These are phyloP conservation scores for Trichogramma evanescens DNA, from an alignment of 2,888 invertebrate species.

Conservation along the genomic window DNA sequence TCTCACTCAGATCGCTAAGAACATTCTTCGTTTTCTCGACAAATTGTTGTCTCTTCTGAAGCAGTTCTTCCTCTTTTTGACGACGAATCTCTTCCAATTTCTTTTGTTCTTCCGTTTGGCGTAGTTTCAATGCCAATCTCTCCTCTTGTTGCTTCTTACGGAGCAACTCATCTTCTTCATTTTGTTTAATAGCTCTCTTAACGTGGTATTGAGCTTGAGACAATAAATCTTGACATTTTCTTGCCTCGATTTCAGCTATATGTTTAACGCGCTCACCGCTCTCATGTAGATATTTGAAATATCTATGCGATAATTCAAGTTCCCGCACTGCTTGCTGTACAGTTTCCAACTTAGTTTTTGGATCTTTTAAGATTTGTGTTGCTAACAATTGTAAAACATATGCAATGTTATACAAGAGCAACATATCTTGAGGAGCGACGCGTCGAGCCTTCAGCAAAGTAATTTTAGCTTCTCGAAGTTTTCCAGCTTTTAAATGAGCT, in stretches of 20 bases:
- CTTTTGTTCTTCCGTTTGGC: constrained; percentile 64
- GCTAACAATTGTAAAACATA: constrained; percentile 88
- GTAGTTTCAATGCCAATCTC: constrained; percentile 54
- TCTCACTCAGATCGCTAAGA: neutral
- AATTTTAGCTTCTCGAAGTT: constrained; percentile 78
- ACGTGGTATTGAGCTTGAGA: constrained; percentile 97
- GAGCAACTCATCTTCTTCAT: constrained; percentile 84
- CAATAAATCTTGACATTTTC: constrained; percentile 89
- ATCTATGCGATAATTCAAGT: constrained; percentile 86
- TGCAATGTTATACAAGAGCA: constrained; percentile 89
- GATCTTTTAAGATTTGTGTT: constrained; percentile 85
- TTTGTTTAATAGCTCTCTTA: constrained; percentile 78
- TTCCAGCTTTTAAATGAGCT: constrained; percentile 85
- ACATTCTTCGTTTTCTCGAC: neutral
- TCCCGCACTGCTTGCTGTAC: constrained; percentile 92
- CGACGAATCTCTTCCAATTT: constrained; percentile 69
- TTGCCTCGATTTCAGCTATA: constrained; percentile 75
- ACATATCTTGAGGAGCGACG: constrained; percentile 89
- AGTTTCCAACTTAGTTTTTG: constrained; percentile 78
- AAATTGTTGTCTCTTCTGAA: constrained; percentile 48
- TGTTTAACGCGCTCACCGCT: constrained; percentile 71
- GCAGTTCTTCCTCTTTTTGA: constrained; percentile 59
- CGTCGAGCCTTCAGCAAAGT: constrained; percentile 81
- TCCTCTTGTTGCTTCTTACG: constrained; percentile 86
- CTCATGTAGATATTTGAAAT: constrained; percentile 71